A percentile compares a stretch with the other conserved stretches of the same genome.
Evolutionary conservation across 2,888 invertebrate species (phyloP).

Genomic region (Strigamia transsilvanica): DNA sequence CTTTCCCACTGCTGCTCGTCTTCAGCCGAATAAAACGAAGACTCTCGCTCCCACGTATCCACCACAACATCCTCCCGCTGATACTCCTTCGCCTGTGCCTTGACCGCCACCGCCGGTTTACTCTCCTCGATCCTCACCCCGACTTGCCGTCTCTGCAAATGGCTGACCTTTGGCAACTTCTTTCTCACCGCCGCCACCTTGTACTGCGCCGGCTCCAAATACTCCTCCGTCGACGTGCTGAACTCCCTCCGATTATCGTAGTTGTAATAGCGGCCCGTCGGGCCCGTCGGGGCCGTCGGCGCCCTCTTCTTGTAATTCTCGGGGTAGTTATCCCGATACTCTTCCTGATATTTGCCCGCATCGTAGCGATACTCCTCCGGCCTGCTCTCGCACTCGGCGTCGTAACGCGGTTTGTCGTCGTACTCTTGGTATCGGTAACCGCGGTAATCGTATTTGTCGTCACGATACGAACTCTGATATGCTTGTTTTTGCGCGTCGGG

Average conservation of each 20-base stretch:
- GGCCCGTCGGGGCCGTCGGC: neutral
- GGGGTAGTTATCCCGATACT: neutral
- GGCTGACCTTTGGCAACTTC: neutral
- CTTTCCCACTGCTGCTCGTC: neutral
- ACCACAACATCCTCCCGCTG: neutral
- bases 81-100: neutral
- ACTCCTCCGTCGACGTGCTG: conserved; percentile 5
- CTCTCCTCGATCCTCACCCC: no score
- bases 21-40: neutral
- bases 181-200: neutral
- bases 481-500: neutral
- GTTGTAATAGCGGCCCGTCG: neutral
- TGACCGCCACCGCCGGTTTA: neutral
- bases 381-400: neutral
- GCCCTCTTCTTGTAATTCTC: neutral
- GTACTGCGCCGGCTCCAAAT: neutral
- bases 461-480: neutral
- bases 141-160: neutral
- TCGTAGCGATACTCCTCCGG: no score
- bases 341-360: neutral
- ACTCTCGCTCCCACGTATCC: neutral
- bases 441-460: conserved; percentile 4
- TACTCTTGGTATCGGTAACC: conserved; percentile 1
- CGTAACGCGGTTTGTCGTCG: conserved; percentile 23
- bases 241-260: conserved; percentile 24